Evolutionary conservation across 1,140 invertebrate species (phyloP), one percentile per base, ranked within the genome.

Genomic region (Lepidotrigona ventralis): DNA sequence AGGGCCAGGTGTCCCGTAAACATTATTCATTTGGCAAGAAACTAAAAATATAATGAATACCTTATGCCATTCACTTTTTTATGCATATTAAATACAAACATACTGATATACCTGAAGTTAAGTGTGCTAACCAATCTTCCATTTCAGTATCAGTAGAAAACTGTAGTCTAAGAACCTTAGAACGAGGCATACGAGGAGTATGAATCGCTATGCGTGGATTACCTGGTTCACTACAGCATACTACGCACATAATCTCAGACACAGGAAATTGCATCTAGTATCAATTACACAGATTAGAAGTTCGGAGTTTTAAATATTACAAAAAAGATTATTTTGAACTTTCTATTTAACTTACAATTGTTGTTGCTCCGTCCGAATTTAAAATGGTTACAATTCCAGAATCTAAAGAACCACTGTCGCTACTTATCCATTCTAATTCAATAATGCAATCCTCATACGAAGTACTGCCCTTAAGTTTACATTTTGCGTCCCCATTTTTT

Each of bases 81-180:
- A n/a, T 56, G 64, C 56, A 26, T 53, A 78, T 76, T 54, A 63
- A 78, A 68, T 19, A 54, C 51, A 33, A 83, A 64, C 56, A 64
- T 74, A 53, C 66, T 29, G 53, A 26, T 12, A 81, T 90, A 95
- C 96, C 96, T 90, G 95, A 95, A n/a, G 95, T 95, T 82, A 98
- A 95, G 90, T 97, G 95, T 60, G 96, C 95, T 71, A 98, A 95
- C 98, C 98, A 98, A 91, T 98, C 97, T 94, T 98, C 97, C 93
- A 97, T 95, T 93, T 98, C 97, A 64, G 96, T 95, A 93, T 98
- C 97, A 87, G 96, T 96, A 29, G 95, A 93, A 93, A 98, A 97
- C 93, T 97, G 96, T 81, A 98, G 93, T 92, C 96, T 96, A 15
- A 98, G 94, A 76, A 93, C 89, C 87, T 94, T 93, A 14, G 91